Evolutionary conservation across 2,113 vertebrate genomes (phyloP).

Genomic region (Pterocles gutturalis): DNA sequence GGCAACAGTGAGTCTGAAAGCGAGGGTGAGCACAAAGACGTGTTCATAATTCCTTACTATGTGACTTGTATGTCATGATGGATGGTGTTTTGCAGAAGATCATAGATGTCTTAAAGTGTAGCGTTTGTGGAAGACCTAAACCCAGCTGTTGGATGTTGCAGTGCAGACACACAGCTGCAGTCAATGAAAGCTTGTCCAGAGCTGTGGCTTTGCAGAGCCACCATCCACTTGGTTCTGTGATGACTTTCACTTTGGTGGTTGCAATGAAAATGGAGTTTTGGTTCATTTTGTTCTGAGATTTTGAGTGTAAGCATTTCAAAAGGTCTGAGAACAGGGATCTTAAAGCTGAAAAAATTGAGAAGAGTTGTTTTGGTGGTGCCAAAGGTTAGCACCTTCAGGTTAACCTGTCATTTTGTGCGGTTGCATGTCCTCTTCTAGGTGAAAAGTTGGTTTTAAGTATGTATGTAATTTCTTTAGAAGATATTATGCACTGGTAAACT

Average conservation of each 20-base stretch:
- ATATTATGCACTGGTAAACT: not conserved
- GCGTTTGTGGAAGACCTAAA: not conserved
- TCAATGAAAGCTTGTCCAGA: not conserved
- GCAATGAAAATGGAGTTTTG: not conserved
- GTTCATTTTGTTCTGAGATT: not conserved
- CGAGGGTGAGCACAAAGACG: not conserved
- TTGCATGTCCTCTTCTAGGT: not conserved
- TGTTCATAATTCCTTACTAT: not conserved
- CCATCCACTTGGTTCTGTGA: not conserved
- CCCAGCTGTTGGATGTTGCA: not conserved
- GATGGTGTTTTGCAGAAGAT: not conserved
- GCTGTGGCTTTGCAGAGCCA: not conserved
- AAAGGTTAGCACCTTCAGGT: not conserved
- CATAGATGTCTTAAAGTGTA: not conserved
- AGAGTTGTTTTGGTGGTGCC: not conserved
- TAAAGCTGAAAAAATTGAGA: not conserved
- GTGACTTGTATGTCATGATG: accelerated
- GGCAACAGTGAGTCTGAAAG: not conserved
- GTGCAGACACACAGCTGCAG: not conserved
- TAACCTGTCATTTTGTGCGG: not conserved
- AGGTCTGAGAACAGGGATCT: not conserved
- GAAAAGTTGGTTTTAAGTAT: not conserved
- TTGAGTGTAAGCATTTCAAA: not conserved
- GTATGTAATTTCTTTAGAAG: not conserved
- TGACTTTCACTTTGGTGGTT: not conserved